A percentile compares a stretch with the other conserved stretches of the same genome.
Conservation (phyloP, 35 echinoderm and acorn worm species). For the Ptychodera flava region DNA sequence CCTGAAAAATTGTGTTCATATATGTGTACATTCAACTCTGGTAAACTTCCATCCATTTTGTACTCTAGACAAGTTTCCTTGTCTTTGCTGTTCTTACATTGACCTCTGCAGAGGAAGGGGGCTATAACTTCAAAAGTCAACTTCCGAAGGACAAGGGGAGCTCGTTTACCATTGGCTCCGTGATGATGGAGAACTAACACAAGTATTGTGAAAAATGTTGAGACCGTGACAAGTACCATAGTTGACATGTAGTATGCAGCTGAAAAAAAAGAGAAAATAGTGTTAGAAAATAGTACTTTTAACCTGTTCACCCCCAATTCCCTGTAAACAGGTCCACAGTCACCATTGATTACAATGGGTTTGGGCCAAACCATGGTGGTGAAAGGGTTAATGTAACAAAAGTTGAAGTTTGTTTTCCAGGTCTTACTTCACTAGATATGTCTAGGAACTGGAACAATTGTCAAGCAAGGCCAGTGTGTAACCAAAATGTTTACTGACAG, state of each 20-base stretch:
- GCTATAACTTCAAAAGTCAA: constrained; percentile 56
- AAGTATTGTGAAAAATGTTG: constrained; percentile 54
- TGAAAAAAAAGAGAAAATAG: constrained; percentile 24
- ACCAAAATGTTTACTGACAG: background rate
- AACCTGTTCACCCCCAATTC: too few species aligned
- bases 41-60: background rate
- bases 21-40: background rate
- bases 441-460: background rate
- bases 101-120: constrained; percentile 38
- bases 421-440: background rate
- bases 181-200: constrained; percentile 67
- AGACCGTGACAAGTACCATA: constrained; percentile 71
- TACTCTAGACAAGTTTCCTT: constrained; percentile 3
- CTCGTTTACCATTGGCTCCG: constrained; percentile 31
- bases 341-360: background rate
- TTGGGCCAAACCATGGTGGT: background rate
- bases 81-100: constrained; percentile 8
- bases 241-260: constrained; percentile 83
- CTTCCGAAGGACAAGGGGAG: constrained; percentile 41
- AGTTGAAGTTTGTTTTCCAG: background rate
- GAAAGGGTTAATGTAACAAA: background rate
- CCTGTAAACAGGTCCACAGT: too few species aligned
- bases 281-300: too few species aligned
- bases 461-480: background rate
- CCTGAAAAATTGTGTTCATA: background rate